Evolutionary conservation across 2,797 vertebrate genomes (phyloP).

Genomic region (Glossophaga mutica): DNA sequence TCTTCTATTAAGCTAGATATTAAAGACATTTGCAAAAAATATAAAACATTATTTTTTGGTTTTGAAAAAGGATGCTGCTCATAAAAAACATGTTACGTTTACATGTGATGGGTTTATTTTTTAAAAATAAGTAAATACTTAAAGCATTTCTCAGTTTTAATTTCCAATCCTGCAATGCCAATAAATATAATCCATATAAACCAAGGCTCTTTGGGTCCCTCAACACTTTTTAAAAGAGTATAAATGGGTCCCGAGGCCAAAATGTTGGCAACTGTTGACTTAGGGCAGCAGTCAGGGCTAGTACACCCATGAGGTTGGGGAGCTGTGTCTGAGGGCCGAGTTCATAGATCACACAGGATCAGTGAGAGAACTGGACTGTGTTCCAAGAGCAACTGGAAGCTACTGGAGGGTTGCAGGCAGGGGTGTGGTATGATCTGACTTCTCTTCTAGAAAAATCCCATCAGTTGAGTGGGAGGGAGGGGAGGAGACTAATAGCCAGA

Average conservation of each 20-base stretch:
- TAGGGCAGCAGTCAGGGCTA: not conserved
- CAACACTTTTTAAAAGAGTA: not conserved
- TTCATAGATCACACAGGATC: not conserved
- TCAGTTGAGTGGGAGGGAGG: not conserved
- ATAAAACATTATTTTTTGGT: not conserved
- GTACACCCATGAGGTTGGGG: rapidly evolving
- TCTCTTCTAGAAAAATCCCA: not conserved
- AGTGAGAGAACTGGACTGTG: not conserved
- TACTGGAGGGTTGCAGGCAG: not conserved
- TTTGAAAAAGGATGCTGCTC: conserved; percentile 6
- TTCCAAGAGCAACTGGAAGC: not conserved
- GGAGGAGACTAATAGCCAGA: not conserved
- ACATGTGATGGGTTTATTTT: not conserved
- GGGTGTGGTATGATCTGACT: not conserved
- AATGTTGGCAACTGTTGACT: not conserved
- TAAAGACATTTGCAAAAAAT: not conserved
- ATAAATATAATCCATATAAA: not conserved
- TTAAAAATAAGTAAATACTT: not conserved
- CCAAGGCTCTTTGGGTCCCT: not conserved
- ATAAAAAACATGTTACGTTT: not conserved
- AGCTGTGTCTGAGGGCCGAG: not conserved
- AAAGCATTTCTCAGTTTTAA: not conserved
- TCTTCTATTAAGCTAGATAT: not conserved
- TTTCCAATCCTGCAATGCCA: not conserved
- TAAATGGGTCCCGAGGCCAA: not conserved